A percentile compares a stretch with the other conserved stretches of the same genome.
Evolutionary conservation across 1,140 invertebrate genomes (phyloP).

Genomic region (Venturia canescens): DNA sequence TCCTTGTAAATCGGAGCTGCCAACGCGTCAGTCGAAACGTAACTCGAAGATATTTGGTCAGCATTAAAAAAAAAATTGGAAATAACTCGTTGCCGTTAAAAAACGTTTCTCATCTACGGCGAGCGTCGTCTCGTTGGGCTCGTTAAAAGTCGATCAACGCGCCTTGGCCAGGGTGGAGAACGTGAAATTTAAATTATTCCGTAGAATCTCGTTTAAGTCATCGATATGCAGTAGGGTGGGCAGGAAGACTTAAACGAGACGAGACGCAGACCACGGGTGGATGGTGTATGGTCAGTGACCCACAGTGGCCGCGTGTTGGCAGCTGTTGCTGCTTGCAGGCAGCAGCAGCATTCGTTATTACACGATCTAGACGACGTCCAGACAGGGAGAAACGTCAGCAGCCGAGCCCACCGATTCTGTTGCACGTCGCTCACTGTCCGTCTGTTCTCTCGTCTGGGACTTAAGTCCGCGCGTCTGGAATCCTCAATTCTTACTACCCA

Average conservation of each 20-base stretch:
- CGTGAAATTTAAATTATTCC: constrained; percentile 34
- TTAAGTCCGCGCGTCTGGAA: constrained; percentile 36
- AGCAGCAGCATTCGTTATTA: constrained; percentile 66
- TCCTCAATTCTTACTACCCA: constrained; percentile 35
- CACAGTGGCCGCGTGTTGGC: constrained; percentile 61
- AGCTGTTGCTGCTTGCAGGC: constrained; percentile 37
- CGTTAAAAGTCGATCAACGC: constrained; percentile 10
- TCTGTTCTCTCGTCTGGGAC: constrained; percentile 63
- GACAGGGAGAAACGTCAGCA: constrained; percentile 64
- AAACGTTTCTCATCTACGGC: neutral
- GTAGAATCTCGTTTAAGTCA: constrained; percentile 24
- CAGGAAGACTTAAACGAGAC: constrained; percentile 23
- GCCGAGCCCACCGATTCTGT: constrained; percentile 54
- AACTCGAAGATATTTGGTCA: neutral
- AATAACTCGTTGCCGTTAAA: too few relatives aligned
- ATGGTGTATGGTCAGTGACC: constrained; percentile 67
- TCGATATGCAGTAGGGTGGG: constrained; percentile 34
- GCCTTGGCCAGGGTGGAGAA: neutral
- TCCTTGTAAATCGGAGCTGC: too few relatives aligned
- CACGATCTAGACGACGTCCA: constrained; percentile 69
- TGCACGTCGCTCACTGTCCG: constrained; percentile 36
- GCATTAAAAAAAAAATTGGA: neutral
- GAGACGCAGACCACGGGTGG: constrained; percentile 57
- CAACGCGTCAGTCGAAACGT: too few relatives aligned
- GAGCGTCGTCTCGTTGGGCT: neutral